Evolutionary conservation across 2,797 vertebrate genomes (phyloP).

Genomic region (Gila robusta): DNA sequence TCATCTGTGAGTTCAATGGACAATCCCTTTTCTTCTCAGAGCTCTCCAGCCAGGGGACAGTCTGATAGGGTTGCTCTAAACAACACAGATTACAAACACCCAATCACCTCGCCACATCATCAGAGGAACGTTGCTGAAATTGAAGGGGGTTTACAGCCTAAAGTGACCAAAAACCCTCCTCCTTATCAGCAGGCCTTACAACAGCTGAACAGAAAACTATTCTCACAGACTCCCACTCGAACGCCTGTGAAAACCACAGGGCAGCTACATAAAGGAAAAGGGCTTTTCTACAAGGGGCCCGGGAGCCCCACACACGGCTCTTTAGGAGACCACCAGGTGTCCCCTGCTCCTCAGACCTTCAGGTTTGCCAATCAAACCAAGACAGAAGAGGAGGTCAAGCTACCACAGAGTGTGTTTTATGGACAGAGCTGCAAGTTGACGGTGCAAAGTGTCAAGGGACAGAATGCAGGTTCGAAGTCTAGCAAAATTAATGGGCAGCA

Average conservation of each 20-base stretch:
- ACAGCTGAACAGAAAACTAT: slow-evolving; percentile 45
- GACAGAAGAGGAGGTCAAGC: neutral
- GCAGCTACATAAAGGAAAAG: slow-evolving; percentile 10
- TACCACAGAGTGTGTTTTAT: slow-evolving; percentile 51
- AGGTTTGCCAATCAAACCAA: neutral
- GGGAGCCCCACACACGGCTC: neutral
- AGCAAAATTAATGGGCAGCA: neutral
- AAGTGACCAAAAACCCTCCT: slow-evolving; percentile 65
- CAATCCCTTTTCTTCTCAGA: slow-evolving; percentile 84
- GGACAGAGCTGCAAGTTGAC: slow-evolving; percentile 49
- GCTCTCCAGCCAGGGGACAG: slow-evolving; percentile 65
- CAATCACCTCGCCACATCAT: slow-evolving; percentile 77
- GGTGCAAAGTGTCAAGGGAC: neutral
- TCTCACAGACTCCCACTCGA: neutral
- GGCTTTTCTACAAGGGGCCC: slow-evolving; percentile 28
- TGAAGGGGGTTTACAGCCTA: neutral
- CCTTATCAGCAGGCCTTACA: slow-evolving; percentile 76
- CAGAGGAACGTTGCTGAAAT: slow-evolving; percentile 58
- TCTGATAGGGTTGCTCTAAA: slow-evolving; percentile 64
- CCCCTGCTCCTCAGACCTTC: neutral
- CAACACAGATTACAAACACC: slow-evolving; percentile 75
- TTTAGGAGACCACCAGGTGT: neutral
- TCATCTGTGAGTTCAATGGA: slow-evolving; percentile 91
- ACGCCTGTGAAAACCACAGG: neutral
- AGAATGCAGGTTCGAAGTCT: neutral